A percentile compares a stretch with the other conserved stretches of the same genome.
Conservation (phyloP, 2,113 vertebrate species). For the Plotosus lineatus region DNA sequence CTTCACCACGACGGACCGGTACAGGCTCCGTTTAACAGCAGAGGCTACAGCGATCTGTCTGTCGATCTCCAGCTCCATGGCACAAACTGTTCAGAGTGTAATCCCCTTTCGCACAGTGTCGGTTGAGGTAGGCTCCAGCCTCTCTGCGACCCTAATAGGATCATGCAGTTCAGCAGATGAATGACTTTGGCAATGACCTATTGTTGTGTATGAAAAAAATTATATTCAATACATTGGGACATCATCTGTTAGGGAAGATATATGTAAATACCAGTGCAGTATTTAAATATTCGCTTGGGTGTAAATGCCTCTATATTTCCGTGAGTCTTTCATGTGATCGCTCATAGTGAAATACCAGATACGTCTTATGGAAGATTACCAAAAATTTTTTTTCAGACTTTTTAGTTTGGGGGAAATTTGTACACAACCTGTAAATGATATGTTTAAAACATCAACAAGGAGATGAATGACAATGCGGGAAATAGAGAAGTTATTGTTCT, state of each 20-base stretch:
- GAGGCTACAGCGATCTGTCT: too few species aligned
- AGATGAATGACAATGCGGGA: not conserved
- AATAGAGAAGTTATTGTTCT: not conserved
- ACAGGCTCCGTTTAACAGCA: too few species aligned
- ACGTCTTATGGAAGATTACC: not conserved
- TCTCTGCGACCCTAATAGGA: too few species aligned
- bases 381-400: not conserved
- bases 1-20: too few species aligned
- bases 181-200: too few species aligned
- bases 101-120: too few species aligned
- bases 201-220: too few species aligned
- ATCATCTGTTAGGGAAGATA: not conserved
- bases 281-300: not conserved
- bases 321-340: not conserved
- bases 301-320: not conserved
- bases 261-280: not conserved
- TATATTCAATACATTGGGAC: too few species aligned
- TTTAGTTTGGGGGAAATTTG: not conserved
- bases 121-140: too few species aligned
- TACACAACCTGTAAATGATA: not conserved
- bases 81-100: too few species aligned
- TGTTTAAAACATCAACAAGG: not conserved
- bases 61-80: too few species aligned
- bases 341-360: not conserved
- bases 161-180: too few species aligned